phyloP scores from a whole-genome alignment of 1,140 invertebrate genomes.

The Drosophila baimaii region DNA sequence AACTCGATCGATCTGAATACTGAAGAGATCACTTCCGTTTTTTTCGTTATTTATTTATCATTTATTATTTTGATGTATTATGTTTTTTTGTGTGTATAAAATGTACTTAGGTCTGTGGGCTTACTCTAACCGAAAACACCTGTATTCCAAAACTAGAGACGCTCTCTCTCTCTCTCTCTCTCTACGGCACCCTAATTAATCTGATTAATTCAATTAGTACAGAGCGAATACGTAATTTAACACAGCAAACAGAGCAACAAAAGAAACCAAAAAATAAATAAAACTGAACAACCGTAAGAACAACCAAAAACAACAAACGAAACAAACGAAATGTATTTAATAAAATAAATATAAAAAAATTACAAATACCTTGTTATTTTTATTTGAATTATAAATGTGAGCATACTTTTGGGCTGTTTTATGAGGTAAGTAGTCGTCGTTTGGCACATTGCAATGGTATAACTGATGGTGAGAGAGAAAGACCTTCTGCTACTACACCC shows the following conservation, averaged over 20 bases:
- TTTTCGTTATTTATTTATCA: neutral
- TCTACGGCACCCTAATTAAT: conserved; percentile 50
- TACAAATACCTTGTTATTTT: conserved; percentile 24
- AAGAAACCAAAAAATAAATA: conserved; percentile 40
- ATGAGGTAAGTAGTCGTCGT: no score
- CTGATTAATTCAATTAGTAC: conserved; percentile 54
- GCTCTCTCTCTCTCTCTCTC: conserved; percentile 14
- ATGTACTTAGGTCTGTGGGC: conserved; percentile 30
- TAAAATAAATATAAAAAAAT: conserved; percentile 71
- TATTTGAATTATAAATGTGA: no score
- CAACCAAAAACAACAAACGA: conserved; percentile 34
- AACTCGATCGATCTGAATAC: conserved; percentile 8
- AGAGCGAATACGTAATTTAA: conserved; percentile 56
- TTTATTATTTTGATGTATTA: neutral
- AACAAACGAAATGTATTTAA: conserved; percentile 78
- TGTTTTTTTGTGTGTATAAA: conserved; percentile 37
- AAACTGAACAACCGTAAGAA: conserved; percentile 43
- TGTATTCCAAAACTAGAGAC: conserved; percentile 35
- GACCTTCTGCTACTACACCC: no score
- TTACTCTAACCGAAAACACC: conserved; percentile 39
- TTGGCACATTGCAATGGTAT: no score
- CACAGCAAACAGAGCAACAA: conserved; percentile 64
- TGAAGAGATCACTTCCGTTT: neutral
- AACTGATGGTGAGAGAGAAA: no score
- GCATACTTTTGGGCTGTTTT: no score